Base-by-base conservation (phyloP, 2,888 invertebrate genomes). In the Penaeus monodon region DNA sequence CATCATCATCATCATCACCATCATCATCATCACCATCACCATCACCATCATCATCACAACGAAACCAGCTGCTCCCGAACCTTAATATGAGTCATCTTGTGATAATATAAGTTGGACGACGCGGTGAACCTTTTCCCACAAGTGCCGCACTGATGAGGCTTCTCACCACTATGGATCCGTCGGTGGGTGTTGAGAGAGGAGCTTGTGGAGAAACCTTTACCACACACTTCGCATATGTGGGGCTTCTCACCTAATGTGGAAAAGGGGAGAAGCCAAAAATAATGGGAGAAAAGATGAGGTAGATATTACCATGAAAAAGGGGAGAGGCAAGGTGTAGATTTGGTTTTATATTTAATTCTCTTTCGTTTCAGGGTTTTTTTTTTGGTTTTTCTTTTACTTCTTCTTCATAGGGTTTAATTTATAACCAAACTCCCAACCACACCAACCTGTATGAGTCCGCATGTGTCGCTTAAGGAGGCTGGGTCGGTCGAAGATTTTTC, bases 81-180 rank as follows among this genome's bases (percentile, higher is more conserved):
- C 98, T 98, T 98, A 93, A 97, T 97, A 93, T 98, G 98, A 91
- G 98, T 98, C 98, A 98, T 98, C 91, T 98, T 95, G 94, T 99
- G 98, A 93, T 98, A 99, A 93, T 98, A 98, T 88, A 99, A 94
- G 93, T 99, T 99, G 84, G 98, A 98, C 91, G 97, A 97, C 91
- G 98, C 98, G 7, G 98, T 98, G 93, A 98, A 98, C 91, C 98
- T 94, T 93, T 98, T 98, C 91, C 98, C 96, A 92, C 98, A 98
- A 90, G 97, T 96, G 95, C 93, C 97, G 96, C 93, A 93, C 90
- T 97, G 96, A 92, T 98, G 98, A 0, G 98, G 98, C 92, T 98
- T 98, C 93, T 98, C 98, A 24, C 98, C 98, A 80, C 97, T 97
- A 93, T 98, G 98, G 92, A 98, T 98, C 91, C 98, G 94, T 91